phyloP scores from a whole-genome alignment of 2,113 vertebrate species.

The Entelurus aequoreus region DNA sequence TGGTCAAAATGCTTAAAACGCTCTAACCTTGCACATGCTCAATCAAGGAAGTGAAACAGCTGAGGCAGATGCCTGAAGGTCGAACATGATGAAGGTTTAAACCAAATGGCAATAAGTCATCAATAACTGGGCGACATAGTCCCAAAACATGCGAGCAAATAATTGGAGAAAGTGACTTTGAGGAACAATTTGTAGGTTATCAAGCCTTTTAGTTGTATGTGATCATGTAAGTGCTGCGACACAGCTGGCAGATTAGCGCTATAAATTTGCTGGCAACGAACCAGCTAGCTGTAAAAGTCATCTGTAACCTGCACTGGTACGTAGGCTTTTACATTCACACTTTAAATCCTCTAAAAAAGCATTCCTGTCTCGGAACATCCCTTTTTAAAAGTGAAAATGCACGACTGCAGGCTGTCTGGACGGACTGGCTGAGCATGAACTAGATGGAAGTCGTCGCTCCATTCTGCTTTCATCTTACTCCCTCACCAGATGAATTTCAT shows the following conservation, averaged over 20 bases:
- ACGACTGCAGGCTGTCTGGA: not conserved
- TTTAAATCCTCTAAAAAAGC: not conserved
- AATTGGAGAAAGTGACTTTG: constrained; percentile 1
- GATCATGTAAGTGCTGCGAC: not conserved
- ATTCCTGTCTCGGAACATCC: constrained; percentile 1
- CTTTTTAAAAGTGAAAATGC: constrained; percentile 1
- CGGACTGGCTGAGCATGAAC: not conserved
- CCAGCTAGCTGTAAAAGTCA: too few species aligned
- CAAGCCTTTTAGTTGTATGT: not conserved
- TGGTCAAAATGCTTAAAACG: constrained; percentile 9
- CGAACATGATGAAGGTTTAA: constrained; percentile 3
- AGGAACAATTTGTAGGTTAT: not conserved
- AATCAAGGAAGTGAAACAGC: constrained; percentile 4
- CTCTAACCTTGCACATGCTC: constrained; percentile 2
- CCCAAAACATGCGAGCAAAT: not conserved
- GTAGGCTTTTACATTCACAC: not conserved
- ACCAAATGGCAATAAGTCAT: constrained; percentile 4
- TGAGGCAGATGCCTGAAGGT: constrained; percentile 4
- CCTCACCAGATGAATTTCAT: not conserved
- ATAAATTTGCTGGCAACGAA: too few species aligned
- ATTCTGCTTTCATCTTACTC: constrained; percentile 5
- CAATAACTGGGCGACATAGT: constrained; percentile 2
- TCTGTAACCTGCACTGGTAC: too few species aligned
- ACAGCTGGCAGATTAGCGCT: not conserved
- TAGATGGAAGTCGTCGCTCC: constrained; percentile 5